Evolutionary conservation across 2,888 invertebrate species (phyloP).

Genomic region (Spodoptera picta): DNA sequence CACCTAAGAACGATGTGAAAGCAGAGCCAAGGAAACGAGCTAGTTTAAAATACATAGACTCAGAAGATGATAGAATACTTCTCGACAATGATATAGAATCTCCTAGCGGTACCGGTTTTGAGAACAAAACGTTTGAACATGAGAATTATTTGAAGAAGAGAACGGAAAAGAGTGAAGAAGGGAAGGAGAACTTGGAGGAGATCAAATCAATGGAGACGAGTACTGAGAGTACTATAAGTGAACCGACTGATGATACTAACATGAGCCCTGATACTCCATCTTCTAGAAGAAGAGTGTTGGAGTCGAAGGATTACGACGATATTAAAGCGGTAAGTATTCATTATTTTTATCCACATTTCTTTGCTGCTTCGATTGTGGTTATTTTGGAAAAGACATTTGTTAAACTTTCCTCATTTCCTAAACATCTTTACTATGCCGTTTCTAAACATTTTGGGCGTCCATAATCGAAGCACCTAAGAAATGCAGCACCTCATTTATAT

Average conservation of each 20-base stretch:
- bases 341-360: slow-evolving; percentile 41
- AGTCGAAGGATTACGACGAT: slow-evolving; percentile 77
- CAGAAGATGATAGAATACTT: slow-evolving; percentile 75
- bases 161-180: slow-evolving; percentile 75
- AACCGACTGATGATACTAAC: slow-evolving; percentile 72
- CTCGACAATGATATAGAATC: slow-evolving; percentile 84
- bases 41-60: slow-evolving; percentile 79
- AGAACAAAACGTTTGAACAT: slow-evolving; percentile 85
- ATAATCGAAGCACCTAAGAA: slow-evolving; percentile 36
- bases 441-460: neutral
- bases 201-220: slow-evolving; percentile 84
- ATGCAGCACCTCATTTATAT: slow-evolving; percentile 55
- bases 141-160: slow-evolving; percentile 84
- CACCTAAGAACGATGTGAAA: slow-evolving; percentile 62
- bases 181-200: slow-evolving; percentile 70
- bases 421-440: neutral
- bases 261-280: slow-evolving; percentile 80
- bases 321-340: slow-evolving; percentile 79
- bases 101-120: slow-evolving; percentile 84
- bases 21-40: slow-evolving; percentile 68
- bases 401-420: too few species aligned
- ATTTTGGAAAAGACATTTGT: too few species aligned
- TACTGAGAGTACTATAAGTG: slow-evolving; percentile 83
- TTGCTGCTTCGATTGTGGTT: slow-evolving; percentile 40
- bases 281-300: slow-evolving; percentile 75